Percentiles rank a stretch among this genome's conserved stretches.
Evolutionary conservation across 2,113 vertebrate genomes (phyloP).

Genomic region (Hiodon tergisus): DNA sequence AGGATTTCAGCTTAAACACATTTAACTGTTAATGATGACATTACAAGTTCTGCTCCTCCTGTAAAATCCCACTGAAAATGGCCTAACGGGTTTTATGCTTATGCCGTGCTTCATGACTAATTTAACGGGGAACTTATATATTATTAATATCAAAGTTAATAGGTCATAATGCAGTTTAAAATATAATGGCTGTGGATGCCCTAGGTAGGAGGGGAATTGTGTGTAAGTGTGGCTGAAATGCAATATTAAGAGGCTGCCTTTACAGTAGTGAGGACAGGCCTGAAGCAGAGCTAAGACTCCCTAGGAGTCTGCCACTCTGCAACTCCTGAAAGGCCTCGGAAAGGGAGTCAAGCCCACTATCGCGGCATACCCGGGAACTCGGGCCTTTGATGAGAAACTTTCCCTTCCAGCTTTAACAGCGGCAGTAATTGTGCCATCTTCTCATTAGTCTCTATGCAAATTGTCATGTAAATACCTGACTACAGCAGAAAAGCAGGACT

Average conservation of each 20-base stretch:
- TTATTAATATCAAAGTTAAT: conserved; percentile 56
- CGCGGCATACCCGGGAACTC: background rate
- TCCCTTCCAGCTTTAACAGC: background rate
- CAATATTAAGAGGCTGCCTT: too few species aligned
- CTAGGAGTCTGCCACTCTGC: too few species aligned
- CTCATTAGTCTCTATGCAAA: background rate
- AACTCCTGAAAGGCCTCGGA: too few species aligned
- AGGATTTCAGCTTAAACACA: conserved; percentile 28
- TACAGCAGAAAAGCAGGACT: background rate
- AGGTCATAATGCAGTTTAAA: conserved; percentile 19
- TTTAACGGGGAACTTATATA: conserved; percentile 53
- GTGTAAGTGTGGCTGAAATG: background rate
- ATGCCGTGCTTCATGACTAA: conserved; percentile 56
- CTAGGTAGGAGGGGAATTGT: conserved; percentile 4
- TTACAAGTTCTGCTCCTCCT: conserved; percentile 41
- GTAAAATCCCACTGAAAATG: conserved; percentile 54
- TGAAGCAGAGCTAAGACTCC: too few species aligned
- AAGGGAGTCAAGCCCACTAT: background rate
- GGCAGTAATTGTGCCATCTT: background rate
- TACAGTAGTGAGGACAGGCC: too few species aligned
- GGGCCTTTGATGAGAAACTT: background rate
- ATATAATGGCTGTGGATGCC: conserved; percentile 6
- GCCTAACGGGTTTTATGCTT: conserved; percentile 50
- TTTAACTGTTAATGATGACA: conserved; percentile 23
- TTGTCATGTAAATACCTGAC: conserved; percentile 4